phyloP scores from a whole-genome alignment of 2,113 vertebrate species.

The Toxotes jaculatrix region DNA sequence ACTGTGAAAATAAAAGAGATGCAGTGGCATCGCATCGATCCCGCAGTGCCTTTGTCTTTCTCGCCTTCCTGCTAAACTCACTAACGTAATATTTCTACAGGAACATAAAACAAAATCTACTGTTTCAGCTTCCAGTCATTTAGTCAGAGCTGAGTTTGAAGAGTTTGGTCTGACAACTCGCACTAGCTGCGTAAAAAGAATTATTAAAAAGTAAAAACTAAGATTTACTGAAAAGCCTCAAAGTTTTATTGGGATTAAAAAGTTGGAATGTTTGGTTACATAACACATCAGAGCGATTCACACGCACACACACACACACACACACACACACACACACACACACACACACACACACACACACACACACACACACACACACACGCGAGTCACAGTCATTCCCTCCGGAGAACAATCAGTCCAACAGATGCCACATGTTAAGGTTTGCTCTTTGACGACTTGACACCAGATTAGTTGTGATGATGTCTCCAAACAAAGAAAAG shows the following conservation, averaged over 20 bases:
- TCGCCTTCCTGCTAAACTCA: no score
- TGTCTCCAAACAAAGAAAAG: no score
- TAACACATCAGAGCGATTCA: no score
- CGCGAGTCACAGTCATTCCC: neutral
- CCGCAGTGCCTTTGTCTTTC: neutral
- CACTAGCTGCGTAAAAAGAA: no score
- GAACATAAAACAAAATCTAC: no score
- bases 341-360: no score
- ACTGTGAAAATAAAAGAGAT: constrained; percentile 74
- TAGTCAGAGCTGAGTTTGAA: no score
- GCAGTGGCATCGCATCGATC: constrained; percentile 28
- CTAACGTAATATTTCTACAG: no score
- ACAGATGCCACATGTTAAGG: neutral
- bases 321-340: neutral
- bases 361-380: neutral
- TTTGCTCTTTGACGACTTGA: neutral
- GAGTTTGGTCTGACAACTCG: no score
- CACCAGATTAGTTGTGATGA: neutral
- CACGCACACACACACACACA: no score
- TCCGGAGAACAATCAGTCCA: neutral
- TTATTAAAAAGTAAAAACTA: neutral
- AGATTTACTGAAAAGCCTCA: constrained; percentile 2
- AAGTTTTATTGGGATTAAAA: constrained; percentile 70
- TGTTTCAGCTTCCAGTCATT: no score
- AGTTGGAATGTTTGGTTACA: constrained; percentile 51